Evolutionary conservation across 2,888 invertebrate species (phyloP), one percentile per base, ranked within the genome.

Genomic region (Pachydiplax longipennis): DNA sequence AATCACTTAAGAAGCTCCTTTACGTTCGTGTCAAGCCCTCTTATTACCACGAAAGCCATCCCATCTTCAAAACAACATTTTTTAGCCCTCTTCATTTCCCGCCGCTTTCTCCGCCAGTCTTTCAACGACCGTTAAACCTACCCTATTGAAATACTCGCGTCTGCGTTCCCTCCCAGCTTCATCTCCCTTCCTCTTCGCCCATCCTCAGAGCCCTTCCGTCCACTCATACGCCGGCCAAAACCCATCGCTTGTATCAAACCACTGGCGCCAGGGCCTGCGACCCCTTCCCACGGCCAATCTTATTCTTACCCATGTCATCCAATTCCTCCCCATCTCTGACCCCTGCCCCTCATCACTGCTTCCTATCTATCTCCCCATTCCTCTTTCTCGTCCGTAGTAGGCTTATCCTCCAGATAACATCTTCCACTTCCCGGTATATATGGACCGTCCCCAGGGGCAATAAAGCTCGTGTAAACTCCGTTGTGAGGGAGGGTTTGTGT

Each of bases 301-400:
- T 87, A 87, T 87, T 87, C 87, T 87, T 87, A 65, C 87, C 35
- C 87, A 58, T 61, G n/a, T 87, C 37, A n/a, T 87, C 58, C 31
- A 31, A 58, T n/a, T 37, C 22, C 35, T 10, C 87, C 22, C 37
- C 22, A 58, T 61, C 37, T 58, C 18, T 35, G 22, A 58, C 31
- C 58, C 58, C 83, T 83, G 31, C 83, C 35, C 58, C 53, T 58
- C 83, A 81, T 81, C 58, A 15, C 58, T 48, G 31, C 53, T 58
- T 35, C 35, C 58, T 44, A 35, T 35, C 58, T 31, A 31, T 18
- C 15, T 58, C 40, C 83, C 35, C 53, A 13, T 31, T 53, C 40
- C 31, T 31, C 53, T 48, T 58, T 25, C 53, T 18, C 31, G 25
- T 18, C 53, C 53, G 31, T 18, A 31, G 31, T 35, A 83, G 83